These are phyloP conservation scores for Daphoenositta chrysoptera DNA, from an alignment of 2,113 vertebrate species.

Conservation along the genomic window DNA sequence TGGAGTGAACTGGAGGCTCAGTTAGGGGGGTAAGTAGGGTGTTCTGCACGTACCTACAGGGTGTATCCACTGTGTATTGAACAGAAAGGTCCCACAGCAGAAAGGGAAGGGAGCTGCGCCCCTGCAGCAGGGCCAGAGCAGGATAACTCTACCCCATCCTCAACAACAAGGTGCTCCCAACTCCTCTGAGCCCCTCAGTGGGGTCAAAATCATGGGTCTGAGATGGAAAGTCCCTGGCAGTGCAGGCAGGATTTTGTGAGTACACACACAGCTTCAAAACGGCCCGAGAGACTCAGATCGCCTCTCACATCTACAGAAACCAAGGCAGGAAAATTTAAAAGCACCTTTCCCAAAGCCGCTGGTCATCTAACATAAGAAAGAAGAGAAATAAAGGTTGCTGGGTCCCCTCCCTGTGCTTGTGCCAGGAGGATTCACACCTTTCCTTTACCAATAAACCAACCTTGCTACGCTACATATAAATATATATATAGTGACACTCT, in stretches of 20 bases:
- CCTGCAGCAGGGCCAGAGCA: not conserved
- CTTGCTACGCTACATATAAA: not conserved
- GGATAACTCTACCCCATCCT: not conserved
- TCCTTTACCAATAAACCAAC: not conserved
- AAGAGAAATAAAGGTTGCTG: not conserved
- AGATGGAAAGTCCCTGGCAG: not conserved
- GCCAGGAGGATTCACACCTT: not conserved
- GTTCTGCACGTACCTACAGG: not conserved
- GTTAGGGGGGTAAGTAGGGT: too few species aligned
- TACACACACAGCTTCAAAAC: not conserved
- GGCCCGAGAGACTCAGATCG: not conserved
- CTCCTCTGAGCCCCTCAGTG: rapidly evolving
- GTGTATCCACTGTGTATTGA: rapidly evolving
- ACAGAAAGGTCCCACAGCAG: not conserved
- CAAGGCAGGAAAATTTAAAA: not conserved
- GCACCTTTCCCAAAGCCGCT: not conserved
- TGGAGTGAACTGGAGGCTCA: not conserved
- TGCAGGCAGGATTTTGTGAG: rapidly evolving
- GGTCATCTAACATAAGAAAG: not conserved
- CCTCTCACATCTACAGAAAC: not conserved
- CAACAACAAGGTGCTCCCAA: not conserved
- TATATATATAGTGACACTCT: not conserved
- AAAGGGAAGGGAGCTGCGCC: not conserved
- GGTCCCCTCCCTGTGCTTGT: not conserved
- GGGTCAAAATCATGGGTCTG: not conserved